phyloP scores from a whole-genome alignment of 2,888 invertebrate species.

The Ochropleura plecta region DNA sequence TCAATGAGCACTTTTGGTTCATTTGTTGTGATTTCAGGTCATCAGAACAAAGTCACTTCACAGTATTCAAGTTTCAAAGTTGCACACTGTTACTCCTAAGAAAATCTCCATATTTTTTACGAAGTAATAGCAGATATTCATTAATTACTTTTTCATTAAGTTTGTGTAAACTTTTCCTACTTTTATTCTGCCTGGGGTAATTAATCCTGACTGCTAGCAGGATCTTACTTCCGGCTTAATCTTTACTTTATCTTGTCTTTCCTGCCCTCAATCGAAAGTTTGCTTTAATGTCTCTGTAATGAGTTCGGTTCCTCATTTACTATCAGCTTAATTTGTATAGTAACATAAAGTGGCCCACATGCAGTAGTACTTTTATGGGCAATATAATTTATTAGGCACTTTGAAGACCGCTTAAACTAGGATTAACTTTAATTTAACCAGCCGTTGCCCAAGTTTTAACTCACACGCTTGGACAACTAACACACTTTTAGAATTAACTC shows the following conservation, averaged over 20 bases:
- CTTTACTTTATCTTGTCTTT: slow-evolving; percentile 52
- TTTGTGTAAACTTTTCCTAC: slow-evolving; percentile 40
- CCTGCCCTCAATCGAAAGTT: slow-evolving; percentile 47
- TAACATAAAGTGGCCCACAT: slow-evolving; percentile 8
- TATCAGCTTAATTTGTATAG: slow-evolving; percentile 24
- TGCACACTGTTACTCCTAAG: slow-evolving; percentile 5
- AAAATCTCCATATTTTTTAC: slow-evolving; percentile 5
- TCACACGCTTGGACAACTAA: background rate
- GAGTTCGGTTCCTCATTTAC: slow-evolving; percentile 30
- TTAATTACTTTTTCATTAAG: slow-evolving; percentile 51
- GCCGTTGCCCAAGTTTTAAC: background rate
- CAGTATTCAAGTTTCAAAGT: background rate
- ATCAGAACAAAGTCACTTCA: background rate
- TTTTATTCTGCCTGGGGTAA: slow-evolving; percentile 34
- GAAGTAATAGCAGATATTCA: slow-evolving; percentile 22
- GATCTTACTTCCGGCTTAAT: slow-evolving; percentile 51
- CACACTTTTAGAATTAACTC: too few relatives aligned
- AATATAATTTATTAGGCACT: slow-evolving; percentile 10
- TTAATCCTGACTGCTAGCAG: slow-evolving; percentile 57
- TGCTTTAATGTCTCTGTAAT: slow-evolving; percentile 40
- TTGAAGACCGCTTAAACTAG: background rate
- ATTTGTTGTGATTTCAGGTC: slow-evolving; percentile 2
- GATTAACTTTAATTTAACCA: slow-evolving; percentile 10
- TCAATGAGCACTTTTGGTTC: background rate
- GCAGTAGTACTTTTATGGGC: background rate